Conservation (phyloP, 2,888 invertebrate genomes). For the Chalcis sispes region DNA sequence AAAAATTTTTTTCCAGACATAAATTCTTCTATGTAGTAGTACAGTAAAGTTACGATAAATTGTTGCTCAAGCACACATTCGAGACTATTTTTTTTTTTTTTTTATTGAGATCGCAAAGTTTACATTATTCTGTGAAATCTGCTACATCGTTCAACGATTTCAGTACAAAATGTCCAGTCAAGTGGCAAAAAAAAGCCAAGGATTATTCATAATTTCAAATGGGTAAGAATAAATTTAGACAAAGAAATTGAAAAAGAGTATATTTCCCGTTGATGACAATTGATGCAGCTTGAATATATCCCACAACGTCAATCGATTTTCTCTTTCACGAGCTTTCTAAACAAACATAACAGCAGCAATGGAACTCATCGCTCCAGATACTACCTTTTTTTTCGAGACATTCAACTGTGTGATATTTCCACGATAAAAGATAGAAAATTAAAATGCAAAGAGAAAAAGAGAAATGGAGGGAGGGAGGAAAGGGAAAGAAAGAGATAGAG, state of each 20-base stretch:
- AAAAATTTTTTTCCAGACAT: too few relatives aligned
- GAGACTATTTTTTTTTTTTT: too few relatives aligned
- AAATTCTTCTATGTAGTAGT: too few relatives aligned
- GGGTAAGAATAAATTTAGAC: background rate
- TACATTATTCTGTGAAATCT: too few relatives aligned
- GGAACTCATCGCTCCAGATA: background rate
- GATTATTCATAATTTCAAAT: background rate
- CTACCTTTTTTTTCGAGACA: background rate
- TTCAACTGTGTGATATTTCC: background rate
- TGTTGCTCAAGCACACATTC: too few relatives aligned
- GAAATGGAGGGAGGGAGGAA: background rate
- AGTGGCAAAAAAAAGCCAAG: background rate
- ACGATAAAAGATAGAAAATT: constrained; percentile 3
- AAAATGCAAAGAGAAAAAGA: background rate
- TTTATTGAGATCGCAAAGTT: too few relatives aligned
- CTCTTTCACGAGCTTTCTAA: background rate
- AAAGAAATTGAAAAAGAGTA: background rate
- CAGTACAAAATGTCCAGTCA: background rate
- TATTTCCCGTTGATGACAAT: background rate
- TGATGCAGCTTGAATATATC: background rate
- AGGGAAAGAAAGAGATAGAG: background rate
- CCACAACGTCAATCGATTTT: background rate
- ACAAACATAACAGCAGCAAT: background rate
- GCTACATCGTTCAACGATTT: background rate
- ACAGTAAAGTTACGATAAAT: too few relatives aligned